Evolutionary conservation across 37 sponge, comb jelly and placozoan species (phyloP).

Genomic region (Beroe ovata): DNA sequence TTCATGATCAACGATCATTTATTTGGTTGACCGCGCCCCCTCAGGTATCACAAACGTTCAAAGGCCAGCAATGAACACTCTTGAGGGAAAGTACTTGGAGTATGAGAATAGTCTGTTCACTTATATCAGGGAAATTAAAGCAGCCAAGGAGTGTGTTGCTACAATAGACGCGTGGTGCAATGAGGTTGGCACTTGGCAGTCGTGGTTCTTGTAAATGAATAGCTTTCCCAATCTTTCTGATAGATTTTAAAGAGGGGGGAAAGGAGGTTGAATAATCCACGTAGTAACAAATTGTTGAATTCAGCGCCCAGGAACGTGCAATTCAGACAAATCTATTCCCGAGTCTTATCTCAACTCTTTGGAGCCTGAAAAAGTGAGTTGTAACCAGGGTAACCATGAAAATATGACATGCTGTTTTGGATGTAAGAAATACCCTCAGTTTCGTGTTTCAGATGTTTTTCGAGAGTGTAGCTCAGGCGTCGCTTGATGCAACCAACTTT

Average conservation of each 20-base stretch:
- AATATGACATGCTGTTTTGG: not conserved
- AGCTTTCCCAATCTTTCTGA: too few species aligned
- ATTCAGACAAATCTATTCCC: conserved; percentile 8
- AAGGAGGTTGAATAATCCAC: too few species aligned
- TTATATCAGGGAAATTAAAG: not conserved
- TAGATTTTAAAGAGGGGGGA: too few species aligned
- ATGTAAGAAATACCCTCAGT: not conserved
- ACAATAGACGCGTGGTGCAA: conserved; percentile 9
- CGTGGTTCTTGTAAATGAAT: not conserved
- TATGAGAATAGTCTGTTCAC: not conserved
- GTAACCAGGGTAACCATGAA: too few species aligned
- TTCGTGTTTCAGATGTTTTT: conserved; percentile 8
- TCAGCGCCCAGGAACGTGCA: too few species aligned
- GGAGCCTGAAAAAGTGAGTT: not conserved
- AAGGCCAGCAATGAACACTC: not conserved
- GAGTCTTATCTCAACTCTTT: not conserved
- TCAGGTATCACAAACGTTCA: not conserved
- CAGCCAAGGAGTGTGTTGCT: not conserved
- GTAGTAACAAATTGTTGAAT: too few species aligned
- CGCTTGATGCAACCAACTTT: not conserved
- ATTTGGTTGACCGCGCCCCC: not conserved
- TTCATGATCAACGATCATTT: too few species aligned
- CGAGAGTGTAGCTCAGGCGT: not conserved
- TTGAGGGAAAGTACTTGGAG: not conserved
- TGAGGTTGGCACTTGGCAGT: not conserved